Conservation (phyloP, 2,113 vertebrate species). For the Pedetes capensis region DNA sequence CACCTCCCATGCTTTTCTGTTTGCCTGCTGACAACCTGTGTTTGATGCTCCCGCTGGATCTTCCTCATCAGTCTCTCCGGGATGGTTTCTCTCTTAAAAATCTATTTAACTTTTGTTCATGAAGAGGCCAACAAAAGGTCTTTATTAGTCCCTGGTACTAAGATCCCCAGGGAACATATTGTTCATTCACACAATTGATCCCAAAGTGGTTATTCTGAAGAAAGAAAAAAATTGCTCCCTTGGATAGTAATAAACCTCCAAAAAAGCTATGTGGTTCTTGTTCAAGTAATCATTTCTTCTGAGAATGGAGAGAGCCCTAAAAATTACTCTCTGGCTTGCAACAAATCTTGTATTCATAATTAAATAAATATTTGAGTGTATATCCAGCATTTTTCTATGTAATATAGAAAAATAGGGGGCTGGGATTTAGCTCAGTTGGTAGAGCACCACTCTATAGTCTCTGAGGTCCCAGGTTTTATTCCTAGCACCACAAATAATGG, state of each 20-base stretch:
- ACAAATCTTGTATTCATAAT: neutral
- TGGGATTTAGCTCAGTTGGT: too few species aligned
- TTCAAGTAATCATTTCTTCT: neutral
- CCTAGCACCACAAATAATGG: too few species aligned
- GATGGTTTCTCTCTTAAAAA: slow-evolving; percentile 9
- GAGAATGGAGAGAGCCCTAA: neutral
- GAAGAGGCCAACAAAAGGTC: neutral
- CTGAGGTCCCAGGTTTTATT: too few species aligned
- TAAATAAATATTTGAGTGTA: neutral
- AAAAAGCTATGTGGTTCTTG: neutral
- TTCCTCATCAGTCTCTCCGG: neutral
- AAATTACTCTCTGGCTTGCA: neutral
- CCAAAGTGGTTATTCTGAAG: neutral
- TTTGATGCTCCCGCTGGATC: neutral
- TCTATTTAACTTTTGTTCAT: slow-evolving; percentile 29
- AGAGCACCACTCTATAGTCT: too few species aligned
- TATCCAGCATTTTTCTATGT: neutral
- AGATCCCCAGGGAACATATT: neutral
- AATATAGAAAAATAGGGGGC: too few species aligned
- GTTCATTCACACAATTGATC: slow-evolving; percentile 38
- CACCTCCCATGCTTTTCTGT: neutral
- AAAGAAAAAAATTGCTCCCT: neutral
- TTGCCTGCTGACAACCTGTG: neutral
- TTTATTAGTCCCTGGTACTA: slow-evolving; percentile 12
- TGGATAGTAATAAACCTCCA: neutral